phyloP scores from a whole-genome alignment of 92 coral and sea anemone genomes.

The Muricea muricata region DNA sequence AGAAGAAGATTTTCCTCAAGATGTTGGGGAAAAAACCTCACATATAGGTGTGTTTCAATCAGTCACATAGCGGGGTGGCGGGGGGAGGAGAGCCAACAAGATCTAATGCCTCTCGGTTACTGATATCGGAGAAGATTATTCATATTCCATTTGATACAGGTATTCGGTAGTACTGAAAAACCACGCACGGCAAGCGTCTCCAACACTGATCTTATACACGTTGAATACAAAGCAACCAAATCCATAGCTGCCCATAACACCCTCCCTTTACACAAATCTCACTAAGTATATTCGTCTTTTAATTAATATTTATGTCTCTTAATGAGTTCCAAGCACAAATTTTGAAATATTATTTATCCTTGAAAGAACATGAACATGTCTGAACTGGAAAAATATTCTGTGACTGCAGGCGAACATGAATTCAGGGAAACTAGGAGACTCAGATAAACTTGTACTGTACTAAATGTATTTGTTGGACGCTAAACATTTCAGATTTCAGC shows the following conservation, averaged over 20 bases:
- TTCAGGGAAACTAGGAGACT: too few relatives aligned
- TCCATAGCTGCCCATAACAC: slow-evolving; percentile 44
- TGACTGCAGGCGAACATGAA: too few relatives aligned
- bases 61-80: slow-evolving; percentile 16
- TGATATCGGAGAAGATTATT: slow-evolving; percentile 49
- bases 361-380: too few relatives aligned
- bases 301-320: too few relatives aligned
- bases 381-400: too few relatives aligned
- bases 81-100: slow-evolving; percentile 51
- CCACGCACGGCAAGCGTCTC: too few relatives aligned
- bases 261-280: slow-evolving; percentile 40
- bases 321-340: too few relatives aligned
- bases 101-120: slow-evolving; percentile 40
- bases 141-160: not conserved
- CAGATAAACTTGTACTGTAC: too few relatives aligned
- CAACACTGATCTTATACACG: slow-evolving; percentile 45
- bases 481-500: too few relatives aligned
- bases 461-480: too few relatives aligned
- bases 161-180: too few relatives aligned
- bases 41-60: slow-evolving; percentile 44
- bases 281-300: slow-evolving; percentile 28
- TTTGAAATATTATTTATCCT: too few relatives aligned
- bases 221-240: slow-evolving; percentile 47
- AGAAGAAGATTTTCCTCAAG: not conserved
- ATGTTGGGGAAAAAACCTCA: slow-evolving; percentile 21